A percentile compares a stretch with the other conserved stretches of the same genome.
Evolutionary conservation across 2,797 vertebrate genomes (phyloP).

Genomic region (Acanthurus lineatus): DNA sequence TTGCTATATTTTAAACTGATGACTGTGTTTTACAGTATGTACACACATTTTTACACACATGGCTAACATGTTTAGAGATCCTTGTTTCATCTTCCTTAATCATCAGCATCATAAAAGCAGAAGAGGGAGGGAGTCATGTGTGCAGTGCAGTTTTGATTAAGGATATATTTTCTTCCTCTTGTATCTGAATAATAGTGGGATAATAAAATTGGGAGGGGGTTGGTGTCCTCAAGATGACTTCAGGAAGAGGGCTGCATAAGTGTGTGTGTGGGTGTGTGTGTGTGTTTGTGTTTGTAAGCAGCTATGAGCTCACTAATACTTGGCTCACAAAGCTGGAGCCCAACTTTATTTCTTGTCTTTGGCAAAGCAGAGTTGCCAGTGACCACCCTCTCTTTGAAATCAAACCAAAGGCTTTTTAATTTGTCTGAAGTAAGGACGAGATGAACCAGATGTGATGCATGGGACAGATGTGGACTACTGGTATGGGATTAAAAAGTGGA

Average conservation of each 20-base stretch:
- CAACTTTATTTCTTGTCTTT: slow-evolving; percentile 32
- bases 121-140: slow-evolving; percentile 77
- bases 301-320: not conserved
- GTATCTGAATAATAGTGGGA: slow-evolving; percentile 62
- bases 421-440: slow-evolving; percentile 22
- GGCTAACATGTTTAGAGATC: slow-evolving; percentile 55
- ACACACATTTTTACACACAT: slow-evolving; percentile 51
- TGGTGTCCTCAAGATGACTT: slow-evolving; percentile 55
- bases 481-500: slow-evolving; percentile 20
- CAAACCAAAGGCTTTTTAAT: slow-evolving; percentile 52
- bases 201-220: slow-evolving; percentile 53
- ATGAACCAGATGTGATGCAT: slow-evolving; percentile 21
- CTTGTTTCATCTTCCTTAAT: slow-evolving; percentile 61
- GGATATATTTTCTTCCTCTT: slow-evolving; percentile 64
- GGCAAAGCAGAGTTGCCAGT: slow-evolving; percentile 33
- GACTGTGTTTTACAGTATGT: not conserved
- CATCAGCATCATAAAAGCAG: slow-evolving; percentile 64
- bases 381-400: slow-evolving; percentile 56
- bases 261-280: not conserved
- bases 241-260: not conserved
- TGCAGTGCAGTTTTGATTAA: slow-evolving; percentile 79
- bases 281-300: not conserved
- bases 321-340: slow-evolving; percentile 4
- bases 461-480: slow-evolving; percentile 38
- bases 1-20: slow-evolving; percentile 16